These are phyloP conservation scores for Paradoxurus hermaphroditus DNA, from an alignment of 2,113 vertebrate genomes.

Conservation along the genomic window DNA sequence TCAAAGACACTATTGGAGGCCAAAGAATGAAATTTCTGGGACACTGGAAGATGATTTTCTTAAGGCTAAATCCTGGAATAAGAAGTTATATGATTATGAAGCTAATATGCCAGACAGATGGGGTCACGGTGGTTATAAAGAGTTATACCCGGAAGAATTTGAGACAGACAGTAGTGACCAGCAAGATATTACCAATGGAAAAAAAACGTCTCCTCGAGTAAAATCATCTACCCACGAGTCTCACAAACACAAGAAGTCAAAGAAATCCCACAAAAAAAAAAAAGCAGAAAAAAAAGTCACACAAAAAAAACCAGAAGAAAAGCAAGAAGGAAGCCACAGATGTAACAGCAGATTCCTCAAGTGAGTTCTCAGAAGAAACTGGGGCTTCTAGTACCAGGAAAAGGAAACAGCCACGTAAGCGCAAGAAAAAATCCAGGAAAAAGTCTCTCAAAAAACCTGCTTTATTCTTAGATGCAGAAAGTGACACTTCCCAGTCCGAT, in stretches of 20 bases:
- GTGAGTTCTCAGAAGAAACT: constrained; percentile 78
- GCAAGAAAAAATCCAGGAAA: constrained; percentile 84
- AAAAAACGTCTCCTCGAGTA: constrained; percentile 80
- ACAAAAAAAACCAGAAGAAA: constrained; percentile 88
- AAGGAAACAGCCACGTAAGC: constrained; percentile 80
- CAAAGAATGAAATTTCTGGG: constrained; percentile 77
- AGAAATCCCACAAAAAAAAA: constrained; percentile 93
- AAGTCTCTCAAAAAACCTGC: constrained; percentile 79
- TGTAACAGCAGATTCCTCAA: constrained; percentile 80
- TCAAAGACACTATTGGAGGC: constrained; percentile 79
- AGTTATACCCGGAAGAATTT: constrained; percentile 97
- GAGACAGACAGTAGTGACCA: constrained; percentile 88
- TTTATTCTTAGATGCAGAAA: constrained; percentile 81
- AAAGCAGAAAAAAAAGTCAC: constrained; percentile 92
- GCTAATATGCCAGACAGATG: constrained; percentile 94
- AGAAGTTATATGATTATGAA: constrained; percentile 95
- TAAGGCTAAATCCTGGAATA: constrained; percentile 92
- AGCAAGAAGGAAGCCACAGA: constrained; percentile 83
- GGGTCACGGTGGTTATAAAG: constrained; percentile 99
- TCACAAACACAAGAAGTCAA: constrained; percentile 86
- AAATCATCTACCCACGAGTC: constrained; percentile 82
- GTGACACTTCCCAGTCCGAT: constrained; percentile 78
- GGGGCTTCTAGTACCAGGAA: constrained; percentile 69
- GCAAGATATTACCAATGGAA: constrained; percentile 81
- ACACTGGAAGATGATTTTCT: constrained; percentile 87